A percentile compares a stretch with the other conserved stretches of the same genome.
phyloP scores from a whole-genome alignment of 2,797 vertebrate species.

The Hafferia zeledoni region DNA sequence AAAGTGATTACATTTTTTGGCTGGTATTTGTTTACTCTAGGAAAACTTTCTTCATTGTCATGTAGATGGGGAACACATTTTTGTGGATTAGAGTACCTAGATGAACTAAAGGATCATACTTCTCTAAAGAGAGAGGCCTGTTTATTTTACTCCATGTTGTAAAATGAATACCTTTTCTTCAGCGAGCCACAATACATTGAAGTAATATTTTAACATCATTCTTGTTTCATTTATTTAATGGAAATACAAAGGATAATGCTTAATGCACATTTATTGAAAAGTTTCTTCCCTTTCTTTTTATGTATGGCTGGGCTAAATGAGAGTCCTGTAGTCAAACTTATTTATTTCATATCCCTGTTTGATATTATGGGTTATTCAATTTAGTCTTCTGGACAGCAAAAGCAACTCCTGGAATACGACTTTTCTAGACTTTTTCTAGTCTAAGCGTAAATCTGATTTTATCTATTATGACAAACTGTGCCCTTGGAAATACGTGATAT shows the following conservation, averaged over 20 bases:
- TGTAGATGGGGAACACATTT: not conserved
- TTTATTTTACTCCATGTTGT: not conserved
- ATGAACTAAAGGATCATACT: not conserved
- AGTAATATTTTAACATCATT: not conserved
- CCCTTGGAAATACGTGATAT: conserved; percentile 30
- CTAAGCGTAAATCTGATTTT: not conserved
- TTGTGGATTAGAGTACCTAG: not conserved
- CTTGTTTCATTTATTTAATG: not conserved
- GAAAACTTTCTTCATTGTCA: not conserved
- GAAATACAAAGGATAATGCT: not conserved
- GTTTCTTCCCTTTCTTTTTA: not conserved
- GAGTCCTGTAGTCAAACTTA: not conserved
- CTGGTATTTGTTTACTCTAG: accelerated
- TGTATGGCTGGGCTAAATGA: not conserved
- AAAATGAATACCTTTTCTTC: not conserved
- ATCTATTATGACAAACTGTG: conserved; percentile 16
- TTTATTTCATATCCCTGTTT: not conserved
- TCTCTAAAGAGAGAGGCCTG: not conserved
- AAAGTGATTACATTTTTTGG: not conserved
- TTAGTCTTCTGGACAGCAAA: not conserved
- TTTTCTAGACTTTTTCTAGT: not conserved
- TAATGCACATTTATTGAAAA: not conserved
- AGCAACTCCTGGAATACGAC: not conserved
- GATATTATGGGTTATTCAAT: not conserved
- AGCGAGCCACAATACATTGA: not conserved